A percentile compares a stretch with the other conserved stretches of the same genome.
These are phyloP conservation scores for Drosophila atripex DNA, from an alignment of 2,888 invertebrate species.

Conservation along the genomic window DNA sequence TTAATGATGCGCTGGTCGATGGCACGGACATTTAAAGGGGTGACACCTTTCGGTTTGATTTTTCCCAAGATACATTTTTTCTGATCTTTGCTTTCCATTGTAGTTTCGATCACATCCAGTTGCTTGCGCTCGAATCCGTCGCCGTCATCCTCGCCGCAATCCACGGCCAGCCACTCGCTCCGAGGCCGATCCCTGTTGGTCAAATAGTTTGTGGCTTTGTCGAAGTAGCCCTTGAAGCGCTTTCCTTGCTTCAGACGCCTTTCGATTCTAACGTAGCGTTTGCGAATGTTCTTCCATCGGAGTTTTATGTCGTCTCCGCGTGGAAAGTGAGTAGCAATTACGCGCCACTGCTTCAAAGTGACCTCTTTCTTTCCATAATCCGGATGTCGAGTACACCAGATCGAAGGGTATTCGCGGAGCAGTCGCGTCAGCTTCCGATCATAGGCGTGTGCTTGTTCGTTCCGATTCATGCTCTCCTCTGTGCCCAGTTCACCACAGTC, in stretches of 20 bases:
- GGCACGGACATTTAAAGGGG: conserved; percentile 74
- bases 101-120: conserved; percentile 76
- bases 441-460: conserved; percentile 78
- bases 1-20: conserved; percentile 78
- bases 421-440: conserved; percentile 79
- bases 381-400: conserved; percentile 81
- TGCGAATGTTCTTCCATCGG: conserved; percentile 81
- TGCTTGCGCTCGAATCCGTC: conserved; percentile 73
- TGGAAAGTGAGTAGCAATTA: conserved; percentile 75
- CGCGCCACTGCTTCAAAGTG: conserved; percentile 80
- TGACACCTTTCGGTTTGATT: conserved; percentile 23
- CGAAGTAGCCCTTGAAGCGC: conserved; percentile 81
- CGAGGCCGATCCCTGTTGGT: conserved; percentile 73
- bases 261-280: conserved; percentile 77
- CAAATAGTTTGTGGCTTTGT: conserved; percentile 80
- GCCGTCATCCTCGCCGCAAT: conserved; percentile 79
- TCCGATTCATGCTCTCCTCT: conserved; percentile 79
- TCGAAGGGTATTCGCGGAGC: conserved; percentile 78
- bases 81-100: conserved; percentile 48
- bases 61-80: conserved; percentile 2
- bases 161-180: conserved; percentile 71
- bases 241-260: conserved; percentile 73
- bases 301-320: conserved; percentile 77
- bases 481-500: conserved; percentile 65
- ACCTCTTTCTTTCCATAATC: conserved; percentile 80